Conservation (phyloP, 2,113 vertebrate species). For the Poeciliopsis prolifica region DNA sequence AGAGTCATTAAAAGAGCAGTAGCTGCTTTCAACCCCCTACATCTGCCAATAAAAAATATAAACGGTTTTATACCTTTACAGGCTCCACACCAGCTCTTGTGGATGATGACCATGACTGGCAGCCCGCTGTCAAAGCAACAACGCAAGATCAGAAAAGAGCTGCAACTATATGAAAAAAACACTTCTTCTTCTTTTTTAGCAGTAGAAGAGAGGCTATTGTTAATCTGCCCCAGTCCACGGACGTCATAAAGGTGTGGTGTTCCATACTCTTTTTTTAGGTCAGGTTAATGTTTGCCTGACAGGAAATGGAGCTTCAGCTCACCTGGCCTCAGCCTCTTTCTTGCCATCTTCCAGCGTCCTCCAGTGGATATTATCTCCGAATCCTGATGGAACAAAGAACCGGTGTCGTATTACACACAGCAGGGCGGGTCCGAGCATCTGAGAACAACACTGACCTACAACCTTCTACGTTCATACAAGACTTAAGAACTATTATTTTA, state of each 20-base stretch:
- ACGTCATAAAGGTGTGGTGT: background rate
- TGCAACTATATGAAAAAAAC: background rate
- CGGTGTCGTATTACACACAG: background rate
- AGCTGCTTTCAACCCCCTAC: background rate
- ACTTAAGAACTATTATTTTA: background rate
- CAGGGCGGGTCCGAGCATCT: background rate
- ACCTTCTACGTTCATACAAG: background rate
- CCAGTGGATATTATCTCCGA: conserved; percentile 97
- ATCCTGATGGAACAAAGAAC: conserved; percentile 81
- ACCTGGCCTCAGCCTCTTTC: conserved; percentile 95
- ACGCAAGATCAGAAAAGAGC: background rate
- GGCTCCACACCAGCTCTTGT: conserved; percentile 98
- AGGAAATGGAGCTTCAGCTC: conserved; percentile 30
- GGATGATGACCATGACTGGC: conserved; percentile 95
- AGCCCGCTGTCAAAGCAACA: conserved; percentile 85
- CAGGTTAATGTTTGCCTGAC: background rate
- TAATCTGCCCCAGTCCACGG: background rate
- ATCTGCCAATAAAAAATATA: background rate
- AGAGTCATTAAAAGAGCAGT: background rate
- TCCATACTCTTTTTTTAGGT: background rate
- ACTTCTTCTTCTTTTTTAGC: background rate
- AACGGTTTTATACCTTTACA: conserved; percentile 88
- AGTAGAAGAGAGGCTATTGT: background rate
- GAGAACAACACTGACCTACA: conserved; percentile 8
- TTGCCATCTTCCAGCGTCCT: conserved; percentile 94